phyloP scores from a whole-genome alignment of 37 sponge, comb jelly and placozoan genomes.

The Theonella swinhoei region DNA sequence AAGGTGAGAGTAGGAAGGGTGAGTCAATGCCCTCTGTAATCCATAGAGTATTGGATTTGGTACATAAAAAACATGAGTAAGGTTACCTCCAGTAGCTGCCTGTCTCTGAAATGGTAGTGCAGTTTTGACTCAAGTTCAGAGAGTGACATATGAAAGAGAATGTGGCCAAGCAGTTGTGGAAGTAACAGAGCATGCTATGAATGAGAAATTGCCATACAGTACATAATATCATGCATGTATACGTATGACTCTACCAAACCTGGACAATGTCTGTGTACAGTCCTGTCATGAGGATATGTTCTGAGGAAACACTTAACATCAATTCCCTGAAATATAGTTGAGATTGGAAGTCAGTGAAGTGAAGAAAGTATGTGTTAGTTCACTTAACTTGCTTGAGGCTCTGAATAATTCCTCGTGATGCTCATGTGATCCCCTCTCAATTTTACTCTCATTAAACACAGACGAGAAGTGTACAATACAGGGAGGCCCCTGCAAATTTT shows the following conservation, averaged over 20 bases:
- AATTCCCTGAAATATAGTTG: constrained; percentile 22
- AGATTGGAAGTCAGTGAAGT: neutral
- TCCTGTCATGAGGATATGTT: constrained; percentile 48
- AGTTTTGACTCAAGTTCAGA: constrained; percentile 45
- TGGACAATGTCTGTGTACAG: constrained; percentile 58
- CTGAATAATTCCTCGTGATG: neutral
- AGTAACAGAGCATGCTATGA: constrained; percentile 48
- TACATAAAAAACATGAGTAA: neutral
- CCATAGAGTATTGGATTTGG: neutral
- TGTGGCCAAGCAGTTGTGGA: constrained; percentile 54
- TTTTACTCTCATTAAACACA: neutral
- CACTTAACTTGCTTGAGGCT: neutral
- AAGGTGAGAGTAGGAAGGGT: constrained; percentile 45
- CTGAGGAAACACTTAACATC: constrained; percentile 2
- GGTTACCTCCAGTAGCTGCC: constrained; percentile 40
- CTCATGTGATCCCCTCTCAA: neutral
- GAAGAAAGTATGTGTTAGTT: neutral
- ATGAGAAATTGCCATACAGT: neutral
- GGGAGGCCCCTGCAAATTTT: neutral
- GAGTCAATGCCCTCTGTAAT: constrained; percentile 63
- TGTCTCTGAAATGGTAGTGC: constrained; percentile 61
- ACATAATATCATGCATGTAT: neutral
- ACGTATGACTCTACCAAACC: constrained; percentile 37
- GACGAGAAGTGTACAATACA: neutral
- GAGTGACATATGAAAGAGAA: constrained; percentile 55